Evolutionary conservation across 2,888 invertebrate species (phyloP), one percentile per base, ranked within the genome.

Genomic region (Ecliptopera silaceata): DNA sequence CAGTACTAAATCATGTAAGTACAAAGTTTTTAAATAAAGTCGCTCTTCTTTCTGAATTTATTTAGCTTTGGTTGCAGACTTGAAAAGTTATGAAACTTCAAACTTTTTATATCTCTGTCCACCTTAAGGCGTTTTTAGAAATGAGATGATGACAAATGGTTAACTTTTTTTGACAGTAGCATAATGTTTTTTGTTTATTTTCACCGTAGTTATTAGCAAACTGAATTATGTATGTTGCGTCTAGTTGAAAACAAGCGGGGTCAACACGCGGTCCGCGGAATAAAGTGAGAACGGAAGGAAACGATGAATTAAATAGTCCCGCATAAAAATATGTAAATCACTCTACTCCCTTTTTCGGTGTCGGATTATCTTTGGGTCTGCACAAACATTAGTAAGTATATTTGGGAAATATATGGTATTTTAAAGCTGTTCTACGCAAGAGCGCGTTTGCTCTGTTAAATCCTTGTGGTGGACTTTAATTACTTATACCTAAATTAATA

Each of bases 201-300:
- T 50, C n/a, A 29, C 42, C 13, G 38, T 26, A 54, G 17, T 60
- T 59, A 57, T 64, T 62, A 59, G 48, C 38, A 48, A 60, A 47
- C 60, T 64, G 65, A 64, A 66, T 66, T 55, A 66, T 64, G 65
- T 52, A 66, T 60, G 60, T 50, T 58, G 29, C 51, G 56, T 62
- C 49, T 63, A 54, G 54, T 51, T 57, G 13, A 70, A 69, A 74
- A 72, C 68, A 68, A 56, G 53, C 52, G 59, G 68, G 71, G 71
- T 72, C 70, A 70, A 66, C 59, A 57, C 49, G 63, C 52, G 43
- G 20, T 36, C 51, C 44, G 18, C 39, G 38, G 45, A 36, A 48
- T 48, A 47, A 59, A 46, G 54, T 48, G 53, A 60, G 52, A 53
- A 56, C 59, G 62, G 55, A 67, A 66, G 63, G 63, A 53, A 65